Evolutionary conservation across 1,140 invertebrate genomes (phyloP), one percentile per base, ranked within the genome.

Genomic region (Bombus cullumanus): DNA sequence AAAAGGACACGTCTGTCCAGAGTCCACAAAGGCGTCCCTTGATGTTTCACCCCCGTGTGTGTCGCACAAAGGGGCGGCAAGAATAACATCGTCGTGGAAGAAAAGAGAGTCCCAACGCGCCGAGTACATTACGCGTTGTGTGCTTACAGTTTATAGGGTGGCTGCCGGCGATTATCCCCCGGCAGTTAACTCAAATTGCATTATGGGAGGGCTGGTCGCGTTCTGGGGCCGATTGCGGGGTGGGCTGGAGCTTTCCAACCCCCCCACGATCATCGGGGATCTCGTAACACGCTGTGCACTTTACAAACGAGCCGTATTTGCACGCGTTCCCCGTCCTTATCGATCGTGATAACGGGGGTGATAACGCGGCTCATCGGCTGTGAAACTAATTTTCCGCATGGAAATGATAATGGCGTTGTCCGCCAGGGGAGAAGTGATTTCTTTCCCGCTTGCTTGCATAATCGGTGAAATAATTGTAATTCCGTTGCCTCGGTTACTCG

Each of bases 161-260:
- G 81, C 88, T 73, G 75, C 62, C 73, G 88, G 86, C 89, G 91
- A 92, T 93, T 92, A 86, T 88, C 89, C 88, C 89, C 81, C 89
- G 87, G 89, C 88, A 92, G 93, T 93, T 93, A 93, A 92, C 93
- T 93, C 90, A 93, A 93, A 93, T 93, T 93, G 92, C 90, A 93
- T 93, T 94, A 93, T 86, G 86, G 90, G 88, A 90, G 89, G 90
- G 84, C 89, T 91, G 84, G 87, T 89, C 77, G 86, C 79, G 89
- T 91, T 81, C 86, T 75, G 72, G 83, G 81, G 76, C 69, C 87
- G 86, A 81, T 88, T 86, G 91, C 74, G 73, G 91, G 92, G 90
- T 92, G 90, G 92, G 91, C 85, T 47, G 72, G 18, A 62, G 77
- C 85, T 18, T 22, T 39, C 28, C 53, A 12, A 66, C 71, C 57